Evolutionary conservation across 2,888 invertebrate genomes (phyloP).

Genomic region (Pycnomerus fuliginosus): DNA sequence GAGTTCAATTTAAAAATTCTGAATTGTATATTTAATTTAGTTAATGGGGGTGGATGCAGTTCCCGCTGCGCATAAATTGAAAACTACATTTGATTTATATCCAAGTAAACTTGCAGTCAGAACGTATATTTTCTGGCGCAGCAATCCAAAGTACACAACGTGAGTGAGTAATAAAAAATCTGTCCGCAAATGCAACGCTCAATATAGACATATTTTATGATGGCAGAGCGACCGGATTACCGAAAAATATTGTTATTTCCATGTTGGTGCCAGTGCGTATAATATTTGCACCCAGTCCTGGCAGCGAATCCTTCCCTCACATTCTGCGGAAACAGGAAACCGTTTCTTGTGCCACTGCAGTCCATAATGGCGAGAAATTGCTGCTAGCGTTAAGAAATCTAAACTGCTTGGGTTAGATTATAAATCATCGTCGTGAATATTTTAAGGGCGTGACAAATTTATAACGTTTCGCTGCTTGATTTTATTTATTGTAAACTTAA

Average conservation of each 20-base stretch:
- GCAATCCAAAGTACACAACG: conserved; percentile 4
- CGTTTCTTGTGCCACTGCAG: conserved; percentile 40
- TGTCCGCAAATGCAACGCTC: conserved; percentile 24
- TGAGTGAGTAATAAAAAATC: conserved; percentile 17
- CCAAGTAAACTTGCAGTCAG: conserved; percentile 5
- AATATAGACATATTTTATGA: conserved; percentile 33
- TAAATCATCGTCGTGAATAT: conserved; percentile 24
- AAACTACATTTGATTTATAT: conserved; percentile 9
- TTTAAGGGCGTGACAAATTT: conserved; percentile 23
- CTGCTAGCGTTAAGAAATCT: conserved; percentile 32
- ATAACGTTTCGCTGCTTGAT: conserved; percentile 26
- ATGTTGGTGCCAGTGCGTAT: conserved; percentile 43
- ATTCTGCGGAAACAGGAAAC: conserved; percentile 39
- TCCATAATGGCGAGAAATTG: conserved; percentile 40
- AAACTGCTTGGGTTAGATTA: conserved; percentile 10
- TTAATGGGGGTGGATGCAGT: conserved; percentile 3
- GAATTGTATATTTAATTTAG: conserved; percentile 7
- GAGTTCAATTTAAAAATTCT: background rate
- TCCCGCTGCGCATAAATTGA: conserved; percentile 2
- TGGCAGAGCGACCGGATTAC: conserved; percentile 35
- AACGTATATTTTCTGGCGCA: conserved; percentile 5
- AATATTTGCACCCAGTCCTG: conserved; percentile 39
- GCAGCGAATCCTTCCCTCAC: conserved; percentile 33
- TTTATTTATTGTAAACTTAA: conserved; percentile 26
- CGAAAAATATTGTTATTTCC: conserved; percentile 42